Base-by-base conservation (phyloP, 2,113 vertebrate species). In the Nothobranchius furzeri region DNA sequence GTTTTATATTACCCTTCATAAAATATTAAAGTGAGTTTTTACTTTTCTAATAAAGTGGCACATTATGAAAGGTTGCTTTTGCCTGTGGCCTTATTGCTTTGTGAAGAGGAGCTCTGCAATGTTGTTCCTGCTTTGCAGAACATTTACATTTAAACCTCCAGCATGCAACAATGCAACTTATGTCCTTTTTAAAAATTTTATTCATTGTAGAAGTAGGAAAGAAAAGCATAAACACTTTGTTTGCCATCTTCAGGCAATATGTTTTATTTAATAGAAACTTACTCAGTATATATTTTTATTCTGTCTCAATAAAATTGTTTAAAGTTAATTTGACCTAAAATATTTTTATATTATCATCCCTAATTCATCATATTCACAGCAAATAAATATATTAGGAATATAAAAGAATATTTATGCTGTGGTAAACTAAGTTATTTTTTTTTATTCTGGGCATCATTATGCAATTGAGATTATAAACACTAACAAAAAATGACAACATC, bases 21-120 rank as follows among this genome's bases (percentile, higher is more conserved):
- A 89, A 88, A 90, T 88, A 91, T 90, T 85, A 88, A 92, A 90
- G 83, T 90, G 85, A 89, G 85, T 94, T 94, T 93, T 92, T 93
- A 93, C 91, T 93, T 94, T 94, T 93, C 79, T 93, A 94, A 93
- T 94, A 93, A 93, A 94, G 88, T 89, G 90, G 88, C 92, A 93
- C 89, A 90, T 87, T 85, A 87, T 70, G 84, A 78, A 59, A 12
- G 58, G 61, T 66, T 56, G 80, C 64, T 78, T 67, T 82, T 78
- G 54, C 50, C 42, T 61, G 56, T 51, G 3, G 35, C 69, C 7
- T 70, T 66, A 53, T 82, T 84, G 17, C 48, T 75, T 57, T 57
- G 9, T 12, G 7, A 20, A 12, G 20, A 17, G 15, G 43, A 59
- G 11, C 20, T 35, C 4, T 13, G 36, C 4, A 36, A 10, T 13